Base-by-base conservation (phyloP, 2,888 invertebrate species). In the Aradus depressus region DNA sequence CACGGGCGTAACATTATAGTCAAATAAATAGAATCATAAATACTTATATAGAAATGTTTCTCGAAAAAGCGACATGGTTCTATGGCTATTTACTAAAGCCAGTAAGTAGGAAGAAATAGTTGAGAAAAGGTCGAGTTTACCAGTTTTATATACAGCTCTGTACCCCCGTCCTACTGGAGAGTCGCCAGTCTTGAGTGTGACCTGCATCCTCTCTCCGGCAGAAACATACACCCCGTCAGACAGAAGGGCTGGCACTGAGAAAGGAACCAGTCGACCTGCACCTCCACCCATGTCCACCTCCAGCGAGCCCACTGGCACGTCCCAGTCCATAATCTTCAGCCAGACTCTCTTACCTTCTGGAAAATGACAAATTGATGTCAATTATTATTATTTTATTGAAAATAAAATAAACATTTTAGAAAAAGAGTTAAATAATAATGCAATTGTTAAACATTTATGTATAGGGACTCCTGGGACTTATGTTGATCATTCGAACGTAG, bases 201-300 rank as follows among this genome's bases (percentile, higher is more conserved):
- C 65, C 47, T 75, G 66, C 45, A 84, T 63, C 38, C 74, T 68
- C 64, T 84, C 82, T 1, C 73, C 72, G 14, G 71, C 66, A 0
- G 84, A 83, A 1, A 84, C 71, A 62, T 77, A 84, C 12, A 77
- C 72, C 0, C 82, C 81, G 57, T 80, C 81, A 4, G 77, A 79
- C 26, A 83, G 62, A 21, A 79, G 68, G 31, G 70, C 70, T 0
- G 69, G 63, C 23, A 70, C 68, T 37, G 69, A 67, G 63, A 77
- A 82, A 0, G 81, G 79, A 32, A 73, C 69, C 61, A 81, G 73
- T 21, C 61, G 59, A 0, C 73, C 71, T 4, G 64, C 61, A 26
- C 65, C 69, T 48, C 72, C 70, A 10, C 74, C 75, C 1, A 77
- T 65, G 59, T 77, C 76, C 3, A 83, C 67, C 61, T 78, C 76